These are phyloP conservation scores for Scortum barcoo DNA, from an alignment of 2,113 vertebrate genomes.

Conservation along the genomic window DNA sequence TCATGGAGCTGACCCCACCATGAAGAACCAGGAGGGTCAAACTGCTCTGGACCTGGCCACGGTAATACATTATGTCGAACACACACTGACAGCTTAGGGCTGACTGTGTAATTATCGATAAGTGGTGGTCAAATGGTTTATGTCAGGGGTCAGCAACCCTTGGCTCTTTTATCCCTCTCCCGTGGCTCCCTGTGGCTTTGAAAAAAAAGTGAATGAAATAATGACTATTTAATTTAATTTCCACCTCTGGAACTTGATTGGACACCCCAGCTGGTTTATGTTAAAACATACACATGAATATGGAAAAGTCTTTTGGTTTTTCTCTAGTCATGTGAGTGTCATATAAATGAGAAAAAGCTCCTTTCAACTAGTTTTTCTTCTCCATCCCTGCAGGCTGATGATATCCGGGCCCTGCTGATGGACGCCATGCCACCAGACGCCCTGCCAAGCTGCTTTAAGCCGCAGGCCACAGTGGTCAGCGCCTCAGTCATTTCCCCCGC, in stretches of 20 bases:
- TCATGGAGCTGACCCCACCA: slow-evolving; percentile 87
- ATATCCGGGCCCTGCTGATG: slow-evolving; percentile 85
- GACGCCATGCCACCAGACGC: slow-evolving; percentile 87
- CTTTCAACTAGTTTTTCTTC: background rate
- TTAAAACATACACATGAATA: too few species aligned
- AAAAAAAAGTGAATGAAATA: too few species aligned
- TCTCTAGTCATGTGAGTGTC: too few species aligned
- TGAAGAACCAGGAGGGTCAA: slow-evolving; percentile 90
- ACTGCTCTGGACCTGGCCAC: slow-evolving; percentile 87
- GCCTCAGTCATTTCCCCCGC: slow-evolving; percentile 96
- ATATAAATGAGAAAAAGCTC: background rate
- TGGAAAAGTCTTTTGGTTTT: background rate
- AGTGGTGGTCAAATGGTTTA: background rate
- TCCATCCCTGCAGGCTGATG: slow-evolving; percentile 79
- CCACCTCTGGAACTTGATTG: too few species aligned
- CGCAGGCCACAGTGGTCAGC: slow-evolving; percentile 96
- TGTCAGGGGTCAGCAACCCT: too few species aligned
- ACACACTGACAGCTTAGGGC: background rate
- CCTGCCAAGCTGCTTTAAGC: slow-evolving; percentile 86
- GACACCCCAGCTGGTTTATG: too few species aligned
- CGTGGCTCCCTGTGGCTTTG: too few species aligned
- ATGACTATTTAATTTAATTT: too few species aligned
- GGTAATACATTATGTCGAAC: slow-evolving; percentile 56
- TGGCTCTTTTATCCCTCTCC: too few species aligned
- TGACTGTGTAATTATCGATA: background rate